phyloP scores from a whole-genome alignment of 2,888 invertebrate species.

The Hermaeophaga mercurialis region DNA sequence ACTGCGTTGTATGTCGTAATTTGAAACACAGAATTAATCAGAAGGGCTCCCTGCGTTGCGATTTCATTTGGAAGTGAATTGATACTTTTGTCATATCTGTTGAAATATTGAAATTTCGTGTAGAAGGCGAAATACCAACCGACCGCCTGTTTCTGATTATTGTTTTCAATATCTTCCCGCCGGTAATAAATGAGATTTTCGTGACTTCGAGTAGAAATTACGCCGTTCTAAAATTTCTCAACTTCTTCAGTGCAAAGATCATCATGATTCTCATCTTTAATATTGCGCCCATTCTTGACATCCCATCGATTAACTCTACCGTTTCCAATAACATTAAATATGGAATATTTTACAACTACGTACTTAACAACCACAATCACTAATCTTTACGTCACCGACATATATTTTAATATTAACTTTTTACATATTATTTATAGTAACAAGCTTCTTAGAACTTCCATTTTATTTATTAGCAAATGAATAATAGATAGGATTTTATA shows the following conservation, averaged over 20 bases:
- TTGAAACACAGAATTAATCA: conserved; percentile 1
- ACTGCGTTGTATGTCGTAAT: neutral
- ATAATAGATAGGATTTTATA: too few relatives aligned
- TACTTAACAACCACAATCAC: conserved; percentile 6
- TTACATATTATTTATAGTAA: too few relatives aligned
- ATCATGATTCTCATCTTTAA: conserved; percentile 21
- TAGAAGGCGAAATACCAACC: conserved; percentile 25
- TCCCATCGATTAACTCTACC: conserved; percentile 16
- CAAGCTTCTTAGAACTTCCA: too few relatives aligned
- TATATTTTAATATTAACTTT: too few relatives aligned
- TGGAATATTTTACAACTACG: conserved; percentile 5
- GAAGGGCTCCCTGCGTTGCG: neutral
- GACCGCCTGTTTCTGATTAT: conserved; percentile 36
- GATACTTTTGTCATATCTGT: conserved; percentile 15
- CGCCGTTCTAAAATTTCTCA: conserved; percentile 36
- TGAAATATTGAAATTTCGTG: conserved; percentile 26
- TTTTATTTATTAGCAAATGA: too few relatives aligned
- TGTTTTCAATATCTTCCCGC: conserved; percentile 38
- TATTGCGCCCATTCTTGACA: conserved; percentile 20
- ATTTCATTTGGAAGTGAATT: conserved; percentile 9
- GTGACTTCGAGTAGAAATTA: conserved; percentile 39
- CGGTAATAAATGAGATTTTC: conserved; percentile 39
- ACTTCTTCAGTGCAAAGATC: conserved; percentile 28
- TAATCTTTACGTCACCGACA: too few relatives aligned
- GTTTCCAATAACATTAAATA: conserved; percentile 15